Conservation (phyloP, 1,140 invertebrate genomes). For the Drosophila ohnishii region DNA sequence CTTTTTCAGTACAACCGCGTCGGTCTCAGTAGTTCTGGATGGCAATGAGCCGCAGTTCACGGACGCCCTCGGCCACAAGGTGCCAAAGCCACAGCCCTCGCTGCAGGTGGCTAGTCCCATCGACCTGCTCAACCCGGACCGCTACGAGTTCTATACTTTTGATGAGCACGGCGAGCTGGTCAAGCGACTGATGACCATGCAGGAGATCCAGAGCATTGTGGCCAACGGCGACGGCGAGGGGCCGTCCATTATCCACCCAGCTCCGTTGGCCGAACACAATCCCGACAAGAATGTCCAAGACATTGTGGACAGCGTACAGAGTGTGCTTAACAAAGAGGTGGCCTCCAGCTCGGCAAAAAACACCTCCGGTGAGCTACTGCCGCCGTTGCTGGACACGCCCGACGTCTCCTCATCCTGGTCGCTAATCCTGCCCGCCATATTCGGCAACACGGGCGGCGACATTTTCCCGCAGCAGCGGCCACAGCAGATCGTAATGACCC, state of each 20-base stretch:
- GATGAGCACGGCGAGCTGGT: constrained; percentile 91
- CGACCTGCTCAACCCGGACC: constrained; percentile 89
- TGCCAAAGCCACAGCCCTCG: constrained; percentile 84
- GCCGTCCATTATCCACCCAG: constrained; percentile 84
- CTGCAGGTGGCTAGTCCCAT: constrained; percentile 89
- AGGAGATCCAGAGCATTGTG: constrained; percentile 92
- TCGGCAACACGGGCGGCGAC: constrained; percentile 88
- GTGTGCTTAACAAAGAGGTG: constrained; percentile 90
- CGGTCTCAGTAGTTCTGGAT: constrained; percentile 86
- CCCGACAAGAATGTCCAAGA: constrained; percentile 89
- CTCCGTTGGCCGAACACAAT: constrained; percentile 82
- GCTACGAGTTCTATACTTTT: constrained; percentile 93
- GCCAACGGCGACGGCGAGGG: constrained; percentile 89
- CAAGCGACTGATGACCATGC: constrained; percentile 91
- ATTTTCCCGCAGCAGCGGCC: constrained; percentile 85
- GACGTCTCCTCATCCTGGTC: constrained; percentile 91
- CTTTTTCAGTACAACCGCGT: constrained; percentile 85
- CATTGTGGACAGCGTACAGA: constrained; percentile 91
- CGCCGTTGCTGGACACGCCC: constrained; percentile 86
- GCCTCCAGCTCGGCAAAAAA: constrained; percentile 85
- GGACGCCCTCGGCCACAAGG: constrained; percentile 86
- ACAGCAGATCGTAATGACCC: constrained; percentile 84
- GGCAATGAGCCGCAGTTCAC: constrained; percentile 85
- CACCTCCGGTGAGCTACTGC: constrained; percentile 83
- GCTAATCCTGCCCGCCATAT: constrained; percentile 90